Evolutionary conservation across 2,113 vertebrate genomes (phyloP), one percentile per base, ranked within the genome.

Genomic region (Antigone vipio): DNA sequence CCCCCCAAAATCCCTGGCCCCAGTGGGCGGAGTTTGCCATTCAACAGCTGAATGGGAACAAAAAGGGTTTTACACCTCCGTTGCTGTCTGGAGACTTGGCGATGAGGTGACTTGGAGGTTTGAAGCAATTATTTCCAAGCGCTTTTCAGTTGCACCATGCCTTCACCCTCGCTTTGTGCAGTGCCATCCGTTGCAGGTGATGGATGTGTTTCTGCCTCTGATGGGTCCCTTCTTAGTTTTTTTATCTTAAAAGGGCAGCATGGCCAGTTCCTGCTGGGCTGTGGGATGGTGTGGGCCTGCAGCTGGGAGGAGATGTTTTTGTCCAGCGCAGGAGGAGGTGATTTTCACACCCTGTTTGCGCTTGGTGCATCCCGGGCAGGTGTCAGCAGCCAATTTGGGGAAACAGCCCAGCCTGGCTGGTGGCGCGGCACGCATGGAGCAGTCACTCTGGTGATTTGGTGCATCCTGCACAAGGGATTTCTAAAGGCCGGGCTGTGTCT

Each of bases 371-470:
- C 63, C 68, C 11, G 3, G 10, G 6, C 2, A 2, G 56, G 50
- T 53, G n/a, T 30, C 5, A 7, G 67, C 13, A 30, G 53, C 47
- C 49, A 1, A 1, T 52, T 0, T 59, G 50, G 44, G 53, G 40
- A 13, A 40, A 26, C 45, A 35, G 50, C 60, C 18, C 62, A 10
- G 66, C 45, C 55, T 15, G 74, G 38, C 32, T 7, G 18, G 49
- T 17, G 12, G 22, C 2, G 2, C 5, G 13, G 62, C 47, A 23
- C 5, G 2, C 0, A 0, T 3, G 10, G 47, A 26, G 52, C 47
- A 14, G 27, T 32, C 1, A 2, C n/a, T 35, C 17, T 2, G 5
- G 35, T 42, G 72, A 32, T 42, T 4, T 6, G 34, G 44, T n/a
- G 49, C 11, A 4, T 26, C 59, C 60, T 21, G 42, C 69, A 6